Conservation (phyloP, 1,140 invertebrate species). For the Tachypleus tridentatus region DNA sequence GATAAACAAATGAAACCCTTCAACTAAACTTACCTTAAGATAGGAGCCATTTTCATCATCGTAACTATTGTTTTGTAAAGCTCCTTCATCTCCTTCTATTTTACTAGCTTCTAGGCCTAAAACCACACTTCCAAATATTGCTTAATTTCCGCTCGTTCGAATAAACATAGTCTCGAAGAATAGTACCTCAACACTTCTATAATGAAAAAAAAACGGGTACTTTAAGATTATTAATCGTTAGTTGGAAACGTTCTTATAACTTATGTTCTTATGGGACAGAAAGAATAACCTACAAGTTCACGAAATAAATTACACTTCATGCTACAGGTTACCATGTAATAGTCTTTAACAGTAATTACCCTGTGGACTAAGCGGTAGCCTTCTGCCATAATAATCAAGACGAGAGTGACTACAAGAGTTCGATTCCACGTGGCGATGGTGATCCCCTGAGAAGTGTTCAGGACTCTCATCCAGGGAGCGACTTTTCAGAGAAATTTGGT, state of each 20-base stretch:
- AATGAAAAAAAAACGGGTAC: slow-evolving; percentile 15
- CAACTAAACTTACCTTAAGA: slow-evolving; percentile 53
- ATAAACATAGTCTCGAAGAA: slow-evolving; percentile 63
- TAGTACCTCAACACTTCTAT: slow-evolving; percentile 66
- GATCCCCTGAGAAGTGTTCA: no score
- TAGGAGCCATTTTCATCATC: slow-evolving; percentile 88
- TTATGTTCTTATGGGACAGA: no score
- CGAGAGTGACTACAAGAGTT: no score
- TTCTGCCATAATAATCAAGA: slow-evolving; percentile 12
- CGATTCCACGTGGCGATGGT: no score
- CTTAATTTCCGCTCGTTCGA: slow-evolving; percentile 58
- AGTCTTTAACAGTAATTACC: slow-evolving; percentile 3
- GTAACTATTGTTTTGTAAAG: slow-evolving; percentile 59
- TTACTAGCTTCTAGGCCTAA: slow-evolving; percentile 70
- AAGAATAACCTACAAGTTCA: no score
- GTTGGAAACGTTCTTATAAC: neutral
- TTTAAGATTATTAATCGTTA: neutral
- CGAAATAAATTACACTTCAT: neutral
- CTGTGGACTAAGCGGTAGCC: slow-evolving; percentile 12
- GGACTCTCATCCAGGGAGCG: no score
- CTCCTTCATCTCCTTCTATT: slow-evolving; percentile 62
- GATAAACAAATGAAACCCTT: no score
- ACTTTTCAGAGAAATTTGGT: no score
- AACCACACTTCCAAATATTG: slow-evolving; percentile 73
- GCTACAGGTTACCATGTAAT: neutral